Base-by-base conservation (phyloP, 2,797 vertebrate genomes). In the Hylomyscus alleni region DNA sequence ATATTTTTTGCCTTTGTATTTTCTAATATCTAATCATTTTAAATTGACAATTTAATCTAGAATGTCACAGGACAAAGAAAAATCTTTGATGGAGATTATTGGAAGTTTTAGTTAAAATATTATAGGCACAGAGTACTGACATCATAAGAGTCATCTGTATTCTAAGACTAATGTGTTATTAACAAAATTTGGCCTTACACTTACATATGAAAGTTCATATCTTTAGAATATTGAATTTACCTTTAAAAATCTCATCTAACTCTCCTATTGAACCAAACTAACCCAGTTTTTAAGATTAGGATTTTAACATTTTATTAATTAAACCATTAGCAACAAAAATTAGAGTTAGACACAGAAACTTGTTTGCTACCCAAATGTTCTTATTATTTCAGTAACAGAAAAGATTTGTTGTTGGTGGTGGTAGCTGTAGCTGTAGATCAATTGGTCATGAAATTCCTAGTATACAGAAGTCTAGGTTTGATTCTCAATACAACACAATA, bases 1-100 rank as follows among this genome's bases (percentile, higher is more conserved):
- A 95, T 97, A 96, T 94, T 69, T 95, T 94, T 96, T 93, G 40
- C 97, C 93, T 93, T 96, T 86, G 73, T 92, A 96, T 94, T 95
- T 96, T 96, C 89, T 96, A 96, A 96, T 89, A 54, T 93, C 75
- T 94, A 98, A 97, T 97, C 94, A 97, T 97, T 97, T 96, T 97
- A 97, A 98, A 97, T 96, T 97, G 96, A 96, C 96, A 97, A 97
- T 97, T 93, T 97, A 96, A 97, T 97, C 86, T 89, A 93, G 97
- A 97, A 92, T 97, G 95, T 96, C 97, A 97, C 7, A 93, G 89
- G 69, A 91, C 50, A 89, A 97, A 96, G 95, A 94, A 92, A 97
- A 97, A 96, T 93, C 90, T 97, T 92, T 83, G 20, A 5, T 89
- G 40, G 87, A 94, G 44, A 89, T 96, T 94, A 94, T 86, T 93